Conservation (phyloP, 2,888 invertebrate genomes). For the Ennomos fuscantarius region DNA sequence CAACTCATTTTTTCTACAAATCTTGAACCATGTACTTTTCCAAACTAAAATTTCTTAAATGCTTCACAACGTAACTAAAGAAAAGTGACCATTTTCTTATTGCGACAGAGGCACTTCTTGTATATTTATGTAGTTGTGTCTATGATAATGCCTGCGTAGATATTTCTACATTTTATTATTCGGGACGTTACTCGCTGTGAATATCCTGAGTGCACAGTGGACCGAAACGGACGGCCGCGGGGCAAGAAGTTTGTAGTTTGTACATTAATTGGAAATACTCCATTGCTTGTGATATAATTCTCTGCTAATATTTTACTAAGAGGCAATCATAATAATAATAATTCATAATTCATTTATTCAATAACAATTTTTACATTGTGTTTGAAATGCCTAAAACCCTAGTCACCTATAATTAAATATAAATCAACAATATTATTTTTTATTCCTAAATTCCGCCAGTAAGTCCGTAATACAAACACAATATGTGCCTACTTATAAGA, state of each 20-base stretch:
- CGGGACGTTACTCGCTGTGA: constrained; percentile 51
- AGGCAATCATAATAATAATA: too few relatives aligned
- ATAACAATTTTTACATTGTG: too few relatives aligned
- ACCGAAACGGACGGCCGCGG: constrained; percentile 37
- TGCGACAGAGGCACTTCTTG: background rate
- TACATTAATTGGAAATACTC: background rate
- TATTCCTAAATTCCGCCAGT: too few relatives aligned
- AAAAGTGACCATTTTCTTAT: background rate
- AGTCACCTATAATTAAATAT: too few relatives aligned
- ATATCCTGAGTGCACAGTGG: constrained; percentile 55
- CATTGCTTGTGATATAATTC: too few relatives aligned
- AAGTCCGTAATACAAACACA: too few relatives aligned
- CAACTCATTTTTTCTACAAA: too few relatives aligned
- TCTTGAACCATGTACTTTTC: background rate
- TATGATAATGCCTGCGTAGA: constrained; percentile 6
- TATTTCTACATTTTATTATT: constrained; percentile 46
- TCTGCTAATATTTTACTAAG: too few relatives aligned
- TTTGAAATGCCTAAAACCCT: too few relatives aligned
- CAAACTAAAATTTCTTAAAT: background rate
- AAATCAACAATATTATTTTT: too few relatives aligned
- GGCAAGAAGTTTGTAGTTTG: constrained; percentile 31
- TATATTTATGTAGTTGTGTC: background rate
- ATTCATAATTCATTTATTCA: too few relatives aligned
- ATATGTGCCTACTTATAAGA: too few relatives aligned
- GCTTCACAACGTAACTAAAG: background rate